Evolutionary conservation across 2,113 vertebrate species (phyloP), one percentile per base, ranked within the genome.

Genomic region (Corythornis madagascariensis): DNA sequence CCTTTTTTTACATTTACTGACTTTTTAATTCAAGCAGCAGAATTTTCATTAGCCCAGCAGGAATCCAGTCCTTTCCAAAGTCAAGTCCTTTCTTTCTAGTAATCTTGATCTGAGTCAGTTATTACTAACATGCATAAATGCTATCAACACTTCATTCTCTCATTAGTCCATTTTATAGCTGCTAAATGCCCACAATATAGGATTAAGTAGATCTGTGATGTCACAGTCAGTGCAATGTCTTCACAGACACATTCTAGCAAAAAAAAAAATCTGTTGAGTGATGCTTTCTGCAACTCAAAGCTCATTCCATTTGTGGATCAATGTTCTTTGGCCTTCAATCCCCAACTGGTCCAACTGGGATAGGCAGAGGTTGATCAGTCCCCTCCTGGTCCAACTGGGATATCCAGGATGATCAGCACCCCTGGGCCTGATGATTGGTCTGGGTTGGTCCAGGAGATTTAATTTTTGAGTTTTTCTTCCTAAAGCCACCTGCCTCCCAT

Each of bases 401-500:
- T 21, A 11, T 0, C 3, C 28, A 16, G 53, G 75, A 20, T n/a
- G 38, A 35, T 65, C 64, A 92, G 2, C 35, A 63, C 22, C 42
- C 12, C 78, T 56, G 42, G 59, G 47, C 21, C 33, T 72, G 57
- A 45, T 10, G 45, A 52, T 26, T 52, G 25, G 25, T 7, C 50
- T 52, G 50, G 35, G 43, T 56, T 48, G 50, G 26, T 52, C 79
- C 67, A 55, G 73, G 65, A 84, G 43, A 40, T 61, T 9, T 7
- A 7, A 47, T 12, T 76, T 19, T 20, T 18, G 66, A 77, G 70
- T 22, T n/a, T 71, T 85, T 67, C 29, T 50, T 31, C 48, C 75
- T 15, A 26, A 40, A 92, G 24, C 24, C 7, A 4, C 38, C 42
- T n/a, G 11, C 24, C 56, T 65, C n/a, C 55, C 2, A 3, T 0